Percentiles rank a stretch among this genome's conserved stretches.
Conservation (phyloP, 92 coral and sea anemone species). For the Zoanthus gigantus region DNA sequence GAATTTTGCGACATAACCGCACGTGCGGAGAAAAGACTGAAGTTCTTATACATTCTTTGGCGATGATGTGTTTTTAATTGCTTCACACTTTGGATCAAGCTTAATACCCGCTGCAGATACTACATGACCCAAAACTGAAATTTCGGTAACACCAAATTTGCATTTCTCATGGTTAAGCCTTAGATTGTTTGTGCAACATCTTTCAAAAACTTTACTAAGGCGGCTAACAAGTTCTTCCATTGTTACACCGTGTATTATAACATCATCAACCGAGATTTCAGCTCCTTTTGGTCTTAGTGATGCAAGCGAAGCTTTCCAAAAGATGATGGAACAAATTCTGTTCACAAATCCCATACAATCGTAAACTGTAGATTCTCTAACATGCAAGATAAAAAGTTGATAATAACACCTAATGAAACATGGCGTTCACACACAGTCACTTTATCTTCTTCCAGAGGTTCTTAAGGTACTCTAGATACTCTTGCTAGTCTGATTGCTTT, state of each 20-base stretch:
- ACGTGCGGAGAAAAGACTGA: conserved; percentile 55
- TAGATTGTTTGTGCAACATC: conserved; percentile 33
- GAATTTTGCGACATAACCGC: conserved; percentile 56
- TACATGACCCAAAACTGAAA: conserved; percentile 57
- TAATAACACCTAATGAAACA: too few species aligned
- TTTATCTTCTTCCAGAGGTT: too few species aligned
- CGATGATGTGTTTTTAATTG: conserved; percentile 34
- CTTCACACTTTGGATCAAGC: conserved; percentile 51
- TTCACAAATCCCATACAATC: too few species aligned
- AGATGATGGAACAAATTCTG: too few species aligned
- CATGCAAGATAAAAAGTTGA: too few species aligned
- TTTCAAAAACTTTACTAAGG: conserved; percentile 39
- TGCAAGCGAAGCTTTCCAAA: too few species aligned
- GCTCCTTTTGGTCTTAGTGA: conserved; percentile 1
- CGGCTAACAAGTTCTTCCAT: conserved; percentile 42
- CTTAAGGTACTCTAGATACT: too few species aligned
- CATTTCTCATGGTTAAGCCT: conserved; percentile 45
- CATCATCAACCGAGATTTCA: conserved; percentile 55
- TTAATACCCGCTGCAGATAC: conserved; percentile 57
- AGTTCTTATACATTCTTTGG: conserved; percentile 44
- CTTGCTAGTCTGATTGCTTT: not conserved
- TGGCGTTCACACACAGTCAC: too few species aligned
- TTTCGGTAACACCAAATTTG: conserved; percentile 39
- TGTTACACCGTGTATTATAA: conserved; percentile 51
- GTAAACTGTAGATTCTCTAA: too few species aligned